Percentiles rank a stretch among this genome's conserved stretches.
Evolutionary conservation across 1,140 invertebrate species (phyloP).

Genomic region (Polypedilum vanderplanki): DNA sequence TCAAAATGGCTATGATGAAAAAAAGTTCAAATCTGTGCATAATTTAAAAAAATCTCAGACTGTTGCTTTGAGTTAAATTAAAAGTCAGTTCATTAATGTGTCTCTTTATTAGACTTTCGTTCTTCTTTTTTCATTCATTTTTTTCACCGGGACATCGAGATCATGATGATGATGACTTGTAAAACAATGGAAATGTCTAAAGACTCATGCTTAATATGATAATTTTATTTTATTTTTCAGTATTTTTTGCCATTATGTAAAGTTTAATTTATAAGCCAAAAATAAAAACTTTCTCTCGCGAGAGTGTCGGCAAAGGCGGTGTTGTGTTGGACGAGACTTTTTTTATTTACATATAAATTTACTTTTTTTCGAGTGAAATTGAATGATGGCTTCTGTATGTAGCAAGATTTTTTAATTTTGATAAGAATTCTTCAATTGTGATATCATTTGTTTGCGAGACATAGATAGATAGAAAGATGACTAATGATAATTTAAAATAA

Average conservation of each 20-base stretch:
- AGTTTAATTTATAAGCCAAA: conserved; percentile 8
- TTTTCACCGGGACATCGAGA: background rate
- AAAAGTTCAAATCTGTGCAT: no score
- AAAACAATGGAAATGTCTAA: conserved; percentile 7
- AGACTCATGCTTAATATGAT: conserved; percentile 13
- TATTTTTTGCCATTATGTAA: background rate
- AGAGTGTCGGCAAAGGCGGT: background rate
- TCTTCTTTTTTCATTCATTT: background rate
- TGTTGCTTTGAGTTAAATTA: no score
- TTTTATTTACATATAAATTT: conserved; percentile 12
- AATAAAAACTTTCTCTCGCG: background rate
- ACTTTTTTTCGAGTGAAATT: conserved; percentile 18
- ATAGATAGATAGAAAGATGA: no score
- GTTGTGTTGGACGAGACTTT: background rate
- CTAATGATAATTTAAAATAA: no score
- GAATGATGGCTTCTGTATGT: conserved; percentile 1
- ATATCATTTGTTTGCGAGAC: no score
- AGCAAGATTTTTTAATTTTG: no score
- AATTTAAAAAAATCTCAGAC: no score
- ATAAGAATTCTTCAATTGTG: no score
- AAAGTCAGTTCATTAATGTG: background rate
- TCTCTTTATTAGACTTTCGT: background rate
- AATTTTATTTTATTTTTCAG: background rate
- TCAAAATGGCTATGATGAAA: no score
- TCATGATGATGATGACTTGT: background rate